Evolutionary conservation across 2,113 vertebrate species (phyloP).

Genomic region (Marmota monax): DNA sequence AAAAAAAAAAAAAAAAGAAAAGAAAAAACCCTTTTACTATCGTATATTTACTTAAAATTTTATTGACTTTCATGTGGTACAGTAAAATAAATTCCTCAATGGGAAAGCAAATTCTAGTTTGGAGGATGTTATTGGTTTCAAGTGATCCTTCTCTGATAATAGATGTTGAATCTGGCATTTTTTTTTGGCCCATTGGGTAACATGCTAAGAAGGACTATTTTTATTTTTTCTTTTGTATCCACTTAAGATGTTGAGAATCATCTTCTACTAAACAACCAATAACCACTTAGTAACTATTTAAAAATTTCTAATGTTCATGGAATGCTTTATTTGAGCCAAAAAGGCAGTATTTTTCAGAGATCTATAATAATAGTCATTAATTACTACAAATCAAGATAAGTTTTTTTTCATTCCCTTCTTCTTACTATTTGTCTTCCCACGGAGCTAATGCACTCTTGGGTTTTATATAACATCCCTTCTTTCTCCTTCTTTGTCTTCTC

Average conservation of each 20-base stretch:
- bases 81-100: slow-evolving; percentile 76
- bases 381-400: slow-evolving; percentile 9
- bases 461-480: neutral
- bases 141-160: slow-evolving; percentile 71
- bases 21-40: neutral
- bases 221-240: slow-evolving; percentile 76
- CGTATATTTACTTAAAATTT: neutral
- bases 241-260: slow-evolving; percentile 81
- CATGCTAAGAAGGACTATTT: slow-evolving; percentile 82
- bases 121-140: slow-evolving; percentile 65
- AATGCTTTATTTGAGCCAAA: slow-evolving; percentile 63
- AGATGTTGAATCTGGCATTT: slow-evolving; percentile 85
- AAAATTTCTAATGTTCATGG: slow-evolving; percentile 65
- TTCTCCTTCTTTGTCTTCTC: slow-evolving; percentile 1
- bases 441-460: neutral
- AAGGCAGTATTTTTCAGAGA: slow-evolving; percentile 35
- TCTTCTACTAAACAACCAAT: slow-evolving; percentile 81
- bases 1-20: neutral
- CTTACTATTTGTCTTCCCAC: neutral
- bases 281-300: slow-evolving; percentile 77
- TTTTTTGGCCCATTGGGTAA: slow-evolving; percentile 85
- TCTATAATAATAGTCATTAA: neutral
- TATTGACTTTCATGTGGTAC: slow-evolving; percentile 63
- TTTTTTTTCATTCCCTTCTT: slow-evolving; percentile 3
- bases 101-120: slow-evolving; percentile 80